Percentiles rank a stretch among this genome's conserved stretches.
phyloP scores from a whole-genome alignment of 2,113 vertebrate species.

The Heloderma charlesbogerti region DNA sequence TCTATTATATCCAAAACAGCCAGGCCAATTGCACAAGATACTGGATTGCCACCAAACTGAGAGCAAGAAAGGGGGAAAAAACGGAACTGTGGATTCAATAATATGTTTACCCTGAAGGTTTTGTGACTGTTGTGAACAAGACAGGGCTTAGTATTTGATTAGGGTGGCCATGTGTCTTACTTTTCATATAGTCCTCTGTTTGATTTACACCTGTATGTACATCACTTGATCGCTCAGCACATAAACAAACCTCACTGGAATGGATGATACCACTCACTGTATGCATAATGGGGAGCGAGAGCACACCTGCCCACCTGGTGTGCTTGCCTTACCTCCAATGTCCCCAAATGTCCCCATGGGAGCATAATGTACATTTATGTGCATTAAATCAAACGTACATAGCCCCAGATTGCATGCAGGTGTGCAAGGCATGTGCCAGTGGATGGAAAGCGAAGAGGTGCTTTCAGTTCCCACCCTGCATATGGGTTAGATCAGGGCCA shows the following conservation, averaged over 20 bases:
- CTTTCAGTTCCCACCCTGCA: neutral
- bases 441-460: neutral
- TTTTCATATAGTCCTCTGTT: neutral
- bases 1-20: slow-evolving; percentile 92
- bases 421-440: neutral
- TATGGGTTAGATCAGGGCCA: neutral
- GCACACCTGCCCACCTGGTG: neutral
- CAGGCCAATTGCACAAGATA: slow-evolving; percentile 93
- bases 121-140: neutral
- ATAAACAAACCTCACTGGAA: neutral
- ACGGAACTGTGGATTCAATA: neutral
- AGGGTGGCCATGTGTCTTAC: neutral
- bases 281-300: neutral
- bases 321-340: neutral
- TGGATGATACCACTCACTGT: neutral
- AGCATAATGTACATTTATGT: neutral
- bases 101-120: neutral
- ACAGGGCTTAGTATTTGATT: neutral
- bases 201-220: neutral
- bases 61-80: slow-evolving; percentile 10
- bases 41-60: slow-evolving; percentile 97
- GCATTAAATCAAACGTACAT: neutral
- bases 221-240: neutral
- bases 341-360: neutral
- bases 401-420: neutral